Base-by-base conservation (phyloP, 1,140 invertebrate genomes). In the Thalassaphorura encarpata region DNA sequence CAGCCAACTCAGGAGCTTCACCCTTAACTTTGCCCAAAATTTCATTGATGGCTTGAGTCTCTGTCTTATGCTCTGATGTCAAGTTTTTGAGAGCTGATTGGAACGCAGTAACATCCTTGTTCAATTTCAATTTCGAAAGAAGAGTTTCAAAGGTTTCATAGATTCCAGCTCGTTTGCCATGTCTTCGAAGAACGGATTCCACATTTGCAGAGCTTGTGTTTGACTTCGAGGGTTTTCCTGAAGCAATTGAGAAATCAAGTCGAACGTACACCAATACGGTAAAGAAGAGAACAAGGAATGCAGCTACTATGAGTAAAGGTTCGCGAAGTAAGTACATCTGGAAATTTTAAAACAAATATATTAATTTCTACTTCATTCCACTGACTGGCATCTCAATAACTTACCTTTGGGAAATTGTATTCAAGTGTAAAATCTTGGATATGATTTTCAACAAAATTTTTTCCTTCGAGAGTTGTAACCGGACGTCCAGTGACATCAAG, bases 381-480 rank as follows among this genome's bases (percentile, higher is more conserved):
- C 33, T n/a, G 11, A 36, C n/a, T 11, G 11, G 11, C 33, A 36
- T 36, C 11, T 36, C 33, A 36, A 36, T 52, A 40, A 46, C 19
- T 51, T 55, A 75, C 60, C 61, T 84, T 80, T n/a, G 89, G 82
- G 77, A 94, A 97, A 36, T 80, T 83, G 68, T 97, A 98, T 50
- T 83, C 83, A 16, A 97, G 71, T 66, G 78, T 72, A 68, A 85
- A 78, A 70, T 91, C 87, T 73, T 96, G 88, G 69, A 98, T 98
- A 67, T 99, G 96, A 68, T 89, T 88, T 65, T 98, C 93, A 0
- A 98, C 89, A 28, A 99, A 71, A 75, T 97, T 96, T 2, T 72
- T 81, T 68, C 96, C 96, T 16, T 77, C 78, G 16, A 97, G 76
- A 13, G 84, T 80, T 46, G 99, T 78, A 0, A 97, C 90, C 2